These are phyloP conservation scores for Oreochromis spilurus DNA, from an alignment of 2,113 vertebrate genomes.

Conservation along the genomic window DNA sequence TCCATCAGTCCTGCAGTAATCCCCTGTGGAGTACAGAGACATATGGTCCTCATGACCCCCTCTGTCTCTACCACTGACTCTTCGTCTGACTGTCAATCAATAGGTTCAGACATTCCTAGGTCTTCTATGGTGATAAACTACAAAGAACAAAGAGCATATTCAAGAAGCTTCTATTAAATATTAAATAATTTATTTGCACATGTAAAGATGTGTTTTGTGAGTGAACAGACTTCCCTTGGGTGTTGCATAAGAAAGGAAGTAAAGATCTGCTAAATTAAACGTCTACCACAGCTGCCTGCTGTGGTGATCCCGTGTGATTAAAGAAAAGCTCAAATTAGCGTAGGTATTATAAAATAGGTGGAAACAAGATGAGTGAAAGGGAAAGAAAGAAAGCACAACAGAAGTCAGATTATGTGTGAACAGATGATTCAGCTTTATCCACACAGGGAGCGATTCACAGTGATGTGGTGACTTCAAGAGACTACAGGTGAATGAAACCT, in stretches of 20 bases:
- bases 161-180: not conserved
- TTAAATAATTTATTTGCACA: not conserved
- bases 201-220: not conserved
- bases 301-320: fast-evolving
- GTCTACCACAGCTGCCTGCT: not conserved
- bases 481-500: not conserved
- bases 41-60: not conserved
- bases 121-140: not conserved
- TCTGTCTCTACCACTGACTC: not conserved
- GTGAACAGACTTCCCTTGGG: not conserved
- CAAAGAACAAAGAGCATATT: not conserved
- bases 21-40: not conserved
- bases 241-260: not conserved
- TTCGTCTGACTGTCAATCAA: not conserved
- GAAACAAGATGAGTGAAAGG: not conserved
- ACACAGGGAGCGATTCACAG: not conserved
- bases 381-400: not conserved
- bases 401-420: not conserved
- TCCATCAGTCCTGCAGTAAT: not conserved
- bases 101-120: not conserved
- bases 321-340: not conserved
- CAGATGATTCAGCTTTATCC: not conserved
- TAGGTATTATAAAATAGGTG: not conserved
- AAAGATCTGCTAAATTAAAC: not conserved
- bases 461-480: not conserved